Evolutionary conservation across 2,888 invertebrate species (phyloP).

Genomic region (Acleris holmiana): DNA sequence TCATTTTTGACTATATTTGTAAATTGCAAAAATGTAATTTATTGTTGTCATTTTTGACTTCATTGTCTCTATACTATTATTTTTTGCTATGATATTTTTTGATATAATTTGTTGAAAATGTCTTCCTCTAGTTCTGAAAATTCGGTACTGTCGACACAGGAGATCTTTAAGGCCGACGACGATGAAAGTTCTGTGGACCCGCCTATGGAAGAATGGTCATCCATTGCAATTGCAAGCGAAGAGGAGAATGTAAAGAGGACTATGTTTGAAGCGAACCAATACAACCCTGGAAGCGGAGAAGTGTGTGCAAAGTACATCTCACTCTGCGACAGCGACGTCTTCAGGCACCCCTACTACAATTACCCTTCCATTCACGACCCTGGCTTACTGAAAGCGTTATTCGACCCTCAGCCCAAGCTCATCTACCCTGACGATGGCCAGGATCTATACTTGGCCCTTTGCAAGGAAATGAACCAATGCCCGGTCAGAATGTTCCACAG

Average conservation of each 20-base stretch:
- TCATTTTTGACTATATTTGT: too few species aligned
- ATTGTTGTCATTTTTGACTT: too few species aligned
- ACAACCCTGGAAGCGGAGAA: conserved; percentile 62
- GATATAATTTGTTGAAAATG: not conserved
- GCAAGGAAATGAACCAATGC: conserved; percentile 61
- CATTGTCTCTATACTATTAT: too few species aligned
- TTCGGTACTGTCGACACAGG: conserved; percentile 24
- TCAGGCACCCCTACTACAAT: conserved; percentile 63
- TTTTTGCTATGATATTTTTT: not conserved
- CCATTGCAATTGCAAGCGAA: conserved; percentile 49
- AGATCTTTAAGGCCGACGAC: conserved; percentile 43
- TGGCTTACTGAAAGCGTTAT: conserved; percentile 61
- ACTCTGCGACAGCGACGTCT: conserved; percentile 61
- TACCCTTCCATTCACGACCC: conserved; percentile 70
- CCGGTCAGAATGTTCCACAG: conserved; percentile 58
- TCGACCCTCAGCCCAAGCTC: conserved; percentile 48
- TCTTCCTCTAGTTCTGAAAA: conserved; percentile 26
- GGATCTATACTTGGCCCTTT: conserved; percentile 60
- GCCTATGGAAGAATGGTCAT: conserved; percentile 68
- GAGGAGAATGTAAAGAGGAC: conserved; percentile 53
- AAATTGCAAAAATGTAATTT: too few species aligned
- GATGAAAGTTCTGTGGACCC: conserved; percentile 61
- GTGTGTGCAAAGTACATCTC: conserved; percentile 62
- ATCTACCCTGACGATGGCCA: conserved; percentile 66
- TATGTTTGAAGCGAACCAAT: conserved; percentile 52